Conservation (phyloP, 2,113 vertebrate genomes). For the Potamarius usumacintae region DNA sequence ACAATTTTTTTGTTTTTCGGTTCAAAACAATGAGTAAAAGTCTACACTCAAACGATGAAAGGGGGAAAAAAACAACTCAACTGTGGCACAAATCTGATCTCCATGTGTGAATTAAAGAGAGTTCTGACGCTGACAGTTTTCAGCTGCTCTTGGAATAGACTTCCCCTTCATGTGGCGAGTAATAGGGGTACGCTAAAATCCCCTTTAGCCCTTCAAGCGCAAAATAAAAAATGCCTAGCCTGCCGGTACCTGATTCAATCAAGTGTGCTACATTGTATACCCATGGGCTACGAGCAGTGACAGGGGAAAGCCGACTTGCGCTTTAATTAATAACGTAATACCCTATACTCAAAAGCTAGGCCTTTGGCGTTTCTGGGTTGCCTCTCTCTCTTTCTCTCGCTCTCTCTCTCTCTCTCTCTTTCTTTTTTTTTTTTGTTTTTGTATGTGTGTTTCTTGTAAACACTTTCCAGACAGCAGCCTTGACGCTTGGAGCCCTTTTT, state of each 20-base stretch:
- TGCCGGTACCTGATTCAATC: slow-evolving; percentile 97
- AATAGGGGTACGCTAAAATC: slow-evolving; percentile 84
- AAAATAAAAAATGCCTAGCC: slow-evolving; percentile 87
- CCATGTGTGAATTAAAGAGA: slow-evolving; percentile 51
- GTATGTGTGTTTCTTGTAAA: slow-evolving; percentile 82
- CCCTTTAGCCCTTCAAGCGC: slow-evolving; percentile 85
- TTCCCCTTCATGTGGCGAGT: slow-evolving; percentile 72
- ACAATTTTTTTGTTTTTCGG: neutral
- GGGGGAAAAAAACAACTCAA: neutral
- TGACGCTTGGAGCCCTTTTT: slow-evolving; percentile 70
- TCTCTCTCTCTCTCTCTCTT: neutral
- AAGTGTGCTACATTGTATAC: slow-evolving; percentile 93
- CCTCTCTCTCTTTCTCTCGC: slow-evolving; percentile 25
- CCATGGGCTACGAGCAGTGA: slow-evolving; percentile 84
- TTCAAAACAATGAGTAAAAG: neutral
- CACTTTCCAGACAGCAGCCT: slow-evolving; percentile 82
- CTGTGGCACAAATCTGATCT: slow-evolving; percentile 19
- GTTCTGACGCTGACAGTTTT: slow-evolving; percentile 68
- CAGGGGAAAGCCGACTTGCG: slow-evolving; percentile 81
- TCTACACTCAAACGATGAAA: neutral
- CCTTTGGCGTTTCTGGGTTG: slow-evolving; percentile 80
- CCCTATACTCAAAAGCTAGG: slow-evolving; percentile 83
- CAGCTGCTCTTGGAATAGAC: slow-evolving; percentile 72
- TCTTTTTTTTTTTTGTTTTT: slow-evolving; percentile 41
- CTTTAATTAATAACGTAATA: slow-evolving; percentile 98